phyloP scores from a whole-genome alignment of 2,888 invertebrate species.

The Drosophila macrospina region DNA sequence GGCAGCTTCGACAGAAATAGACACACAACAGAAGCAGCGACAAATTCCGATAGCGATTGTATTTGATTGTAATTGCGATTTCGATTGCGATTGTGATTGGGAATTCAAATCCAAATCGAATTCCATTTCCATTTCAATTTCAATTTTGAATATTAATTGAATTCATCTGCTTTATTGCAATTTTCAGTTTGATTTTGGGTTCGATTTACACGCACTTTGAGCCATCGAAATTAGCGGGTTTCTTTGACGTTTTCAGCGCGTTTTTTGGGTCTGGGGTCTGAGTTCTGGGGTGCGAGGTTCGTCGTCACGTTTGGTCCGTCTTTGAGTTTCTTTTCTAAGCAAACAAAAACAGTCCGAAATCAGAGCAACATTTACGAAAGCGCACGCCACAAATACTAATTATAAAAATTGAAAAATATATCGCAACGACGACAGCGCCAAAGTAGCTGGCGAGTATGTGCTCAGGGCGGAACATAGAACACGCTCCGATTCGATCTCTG shows the following conservation, averaged over 20 bases:
- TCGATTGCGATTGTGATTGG: slow-evolving; percentile 19
- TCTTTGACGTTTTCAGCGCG: slow-evolving; percentile 11
- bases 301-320: neutral
- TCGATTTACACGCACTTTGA: slow-evolving; percentile 67
- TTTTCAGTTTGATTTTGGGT: slow-evolving; percentile 8
- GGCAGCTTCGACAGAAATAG: slow-evolving; percentile 83
- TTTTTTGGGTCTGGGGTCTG: slow-evolving; percentile 9
- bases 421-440: slow-evolving; percentile 64
- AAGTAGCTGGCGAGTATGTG: slow-evolving; percentile 69
- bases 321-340: slow-evolving; percentile 31
- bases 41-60: slow-evolving; percentile 40
- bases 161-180: slow-evolving; percentile 6
- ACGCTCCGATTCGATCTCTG: slow-evolving; percentile 63
- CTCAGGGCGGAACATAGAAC: slow-evolving; percentile 59
- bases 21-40: slow-evolving; percentile 66
- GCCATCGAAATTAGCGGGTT: slow-evolving; percentile 48
- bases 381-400: slow-evolving; percentile 82
- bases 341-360: slow-evolving; percentile 71
- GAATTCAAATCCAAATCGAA: slow-evolving; percentile 8
- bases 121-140: slow-evolving; percentile 17
- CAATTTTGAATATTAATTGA: slow-evolving; percentile 11
- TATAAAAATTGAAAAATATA: slow-evolving; percentile 78
- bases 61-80: slow-evolving; percentile 3
- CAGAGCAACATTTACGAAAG: slow-evolving; percentile 81
- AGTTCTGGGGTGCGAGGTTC: too few species aligned